phyloP scores from a whole-genome alignment of 2,797 vertebrate genomes.

The Pipistrellus pipistrellus region DNA sequence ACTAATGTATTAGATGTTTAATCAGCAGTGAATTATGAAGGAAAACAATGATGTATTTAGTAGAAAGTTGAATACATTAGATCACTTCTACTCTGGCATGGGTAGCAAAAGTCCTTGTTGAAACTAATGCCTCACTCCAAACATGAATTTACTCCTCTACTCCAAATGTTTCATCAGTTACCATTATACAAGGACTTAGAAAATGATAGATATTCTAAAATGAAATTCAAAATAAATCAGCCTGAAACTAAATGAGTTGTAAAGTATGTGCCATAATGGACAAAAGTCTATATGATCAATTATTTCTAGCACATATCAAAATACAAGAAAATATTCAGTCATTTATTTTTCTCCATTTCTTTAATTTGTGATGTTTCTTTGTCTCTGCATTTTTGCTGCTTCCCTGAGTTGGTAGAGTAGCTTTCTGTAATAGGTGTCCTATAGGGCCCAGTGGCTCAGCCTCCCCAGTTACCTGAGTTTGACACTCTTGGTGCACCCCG shows the following conservation, averaged over 20 bases:
- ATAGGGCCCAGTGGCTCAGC: no score
- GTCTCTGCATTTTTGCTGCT: no score
- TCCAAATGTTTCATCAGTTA: neutral
- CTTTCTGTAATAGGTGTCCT: no score
- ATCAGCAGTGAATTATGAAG: neutral
- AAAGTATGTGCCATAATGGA: neutral
- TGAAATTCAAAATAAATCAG: neutral
- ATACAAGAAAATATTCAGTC: neutral
- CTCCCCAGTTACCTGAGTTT: no score
- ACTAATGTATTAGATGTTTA: neutral
- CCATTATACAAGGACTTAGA: neutral
- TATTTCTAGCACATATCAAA: neutral
- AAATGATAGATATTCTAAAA: neutral
- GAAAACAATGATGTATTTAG: neutral
- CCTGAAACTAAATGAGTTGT: neutral
- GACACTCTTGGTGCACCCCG: no score
- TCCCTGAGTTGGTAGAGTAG: no score
- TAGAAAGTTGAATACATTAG: neutral
- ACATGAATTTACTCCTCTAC: neutral
- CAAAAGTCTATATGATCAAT: neutral
- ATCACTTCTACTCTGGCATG: neutral
- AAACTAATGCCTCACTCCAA: neutral
- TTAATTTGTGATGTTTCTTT: no score
- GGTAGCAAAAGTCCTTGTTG: neutral
- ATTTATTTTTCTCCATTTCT: no score